Base-by-base conservation (phyloP, 2,113 vertebrate species). In the Seriola aureovittata region DNA sequence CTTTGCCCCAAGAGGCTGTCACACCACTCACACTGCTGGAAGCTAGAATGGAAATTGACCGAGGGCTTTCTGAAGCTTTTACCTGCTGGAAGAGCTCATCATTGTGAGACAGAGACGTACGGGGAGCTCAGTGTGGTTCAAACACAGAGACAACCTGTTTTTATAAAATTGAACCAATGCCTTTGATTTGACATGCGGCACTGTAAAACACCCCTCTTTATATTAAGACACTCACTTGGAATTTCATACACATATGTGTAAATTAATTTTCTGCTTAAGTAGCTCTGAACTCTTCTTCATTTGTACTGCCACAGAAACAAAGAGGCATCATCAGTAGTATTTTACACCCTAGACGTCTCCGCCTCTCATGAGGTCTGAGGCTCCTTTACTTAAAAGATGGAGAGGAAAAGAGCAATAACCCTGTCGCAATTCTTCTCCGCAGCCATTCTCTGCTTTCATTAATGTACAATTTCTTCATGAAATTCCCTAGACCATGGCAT, bases 31-130 rank as follows among this genome's bases (percentile, higher is more conserved):
- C 89, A 91, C 90, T 81, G 92, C 93, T 93, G 86, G 87, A 93
- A 93, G 92, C 91, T 85, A 92, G 85, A 93, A 91, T 94, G 88
- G 91, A 94, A 93, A 93, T 94, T 91, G 91, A 88, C 91, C 85
- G 88, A 93, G 91, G 92, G 91, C 93, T 93, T 92, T 93, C 91
- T 89, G 86, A 90, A 83, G 89, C 88, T 93, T 92, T 90, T 93
- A 93, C 89, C 93, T 93, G 90, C 88, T 85, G 52, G 89, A 84
- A 68, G 87, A 89, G 85, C 89, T 92, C 90, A 91, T 93, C 89
- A 86, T 72, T 81, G 82, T 82, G 84, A 92, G 85, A 87, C 85
- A 85, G 80, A 82, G 83, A 77, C 64, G 50, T 64, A 81, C 79
- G 87, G 87, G 85, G 89, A 88, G 71, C 87, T 80, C 78, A 71